Evolutionary conservation across 2,797 vertebrate genomes (phyloP), one percentile per base, ranked within the genome.

Genomic region (Gymnothorax reevesii): DNA sequence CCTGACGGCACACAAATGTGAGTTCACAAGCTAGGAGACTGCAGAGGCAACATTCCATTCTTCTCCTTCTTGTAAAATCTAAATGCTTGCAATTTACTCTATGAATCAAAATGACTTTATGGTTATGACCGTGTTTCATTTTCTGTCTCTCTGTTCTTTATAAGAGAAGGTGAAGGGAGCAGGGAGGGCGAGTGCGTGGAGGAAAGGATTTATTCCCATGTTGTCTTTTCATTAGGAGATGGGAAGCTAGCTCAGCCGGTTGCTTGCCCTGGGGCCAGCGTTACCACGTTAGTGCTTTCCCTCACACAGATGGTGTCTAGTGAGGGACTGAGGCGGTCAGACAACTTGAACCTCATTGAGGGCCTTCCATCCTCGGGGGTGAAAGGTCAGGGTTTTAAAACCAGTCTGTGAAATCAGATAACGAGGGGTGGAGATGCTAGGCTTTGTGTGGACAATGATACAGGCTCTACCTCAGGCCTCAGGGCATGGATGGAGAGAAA

Each of bases 321-420:
- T 83, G 57, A 83, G 25, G 22, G 52, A 22, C 22, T 4, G 59
- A 69, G 85, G 49, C 7, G 52, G 64, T 13, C 22, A n/a, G 64
- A 13, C 57, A 82, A 86, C 85, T 86, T 82, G 77, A 82, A 86
- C 85, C 79, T 84, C 83, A 84, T 84, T 84, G 73, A 69, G 83
- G 10, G 20, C 60, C 64, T 52, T 62, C 49, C 64, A 59, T 59
- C 73, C 71, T 60, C 42, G n/a, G 49, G 73, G 85, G 55, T 77
- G 42, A 66, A 49, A 86, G 77, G 85, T 82, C 85, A 33, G 77
- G 25, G 77, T 82, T 33, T 62, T 7, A 52, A n/a, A 54, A 85
- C 71, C 25, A 60, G 84, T 60, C 55, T 42, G 69, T 57, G 73
- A 42, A 85, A 59, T 85, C 79, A 52, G 20, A 60, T 84, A 71